Percentiles rank a stretch among this genome's conserved stretches.
These are phyloP conservation scores for Melanocharis versteri DNA, from an alignment of 2,113 vertebrate genomes.

Conservation along the genomic window DNA sequence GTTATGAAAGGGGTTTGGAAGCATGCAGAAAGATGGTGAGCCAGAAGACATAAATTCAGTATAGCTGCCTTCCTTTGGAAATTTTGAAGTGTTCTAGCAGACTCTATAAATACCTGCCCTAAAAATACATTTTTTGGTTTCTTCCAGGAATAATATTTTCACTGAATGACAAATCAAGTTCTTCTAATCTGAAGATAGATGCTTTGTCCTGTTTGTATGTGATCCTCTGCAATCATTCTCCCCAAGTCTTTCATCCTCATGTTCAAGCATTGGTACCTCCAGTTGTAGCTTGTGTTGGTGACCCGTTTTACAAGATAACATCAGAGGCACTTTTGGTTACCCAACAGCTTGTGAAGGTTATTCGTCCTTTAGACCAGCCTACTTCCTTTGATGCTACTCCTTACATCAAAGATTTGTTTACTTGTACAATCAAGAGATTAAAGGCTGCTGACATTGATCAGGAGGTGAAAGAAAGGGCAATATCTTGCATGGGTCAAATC, in stretches of 20 bases:
- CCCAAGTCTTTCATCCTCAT: constrained; percentile 95
- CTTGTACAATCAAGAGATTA: constrained; percentile 92
- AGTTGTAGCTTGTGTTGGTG: constrained; percentile 95
- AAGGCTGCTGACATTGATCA: constrained; percentile 99
- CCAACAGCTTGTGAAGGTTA: constrained; percentile 96
- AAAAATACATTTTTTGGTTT: neutral
- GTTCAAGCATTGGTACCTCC: constrained; percentile 93
- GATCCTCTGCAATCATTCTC: constrained; percentile 94
- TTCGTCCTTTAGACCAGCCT: constrained; percentile 90
- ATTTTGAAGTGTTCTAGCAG: neutral
- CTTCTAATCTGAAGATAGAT: constrained; percentile 98
- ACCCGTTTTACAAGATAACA: constrained; percentile 99
- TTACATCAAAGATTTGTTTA: constrained; percentile 94
- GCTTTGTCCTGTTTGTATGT: constrained; percentile 94
- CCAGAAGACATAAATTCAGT: neutral
- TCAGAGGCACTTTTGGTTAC: constrained; percentile 97
- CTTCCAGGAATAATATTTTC: constrained; percentile 95
- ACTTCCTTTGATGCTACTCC: constrained; percentile 91
- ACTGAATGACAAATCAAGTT: constrained; percentile 97
- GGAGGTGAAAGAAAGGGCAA: constrained; percentile 97
- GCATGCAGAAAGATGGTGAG: neutral
- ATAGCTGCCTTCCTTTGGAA: neutral
- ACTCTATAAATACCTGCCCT: neutral
- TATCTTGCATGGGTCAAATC: constrained; percentile 98
- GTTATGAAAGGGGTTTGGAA: neutral